Evolutionary conservation across 2,888 invertebrate genomes (phyloP).

Genomic region (Meteorus colon): DNA sequence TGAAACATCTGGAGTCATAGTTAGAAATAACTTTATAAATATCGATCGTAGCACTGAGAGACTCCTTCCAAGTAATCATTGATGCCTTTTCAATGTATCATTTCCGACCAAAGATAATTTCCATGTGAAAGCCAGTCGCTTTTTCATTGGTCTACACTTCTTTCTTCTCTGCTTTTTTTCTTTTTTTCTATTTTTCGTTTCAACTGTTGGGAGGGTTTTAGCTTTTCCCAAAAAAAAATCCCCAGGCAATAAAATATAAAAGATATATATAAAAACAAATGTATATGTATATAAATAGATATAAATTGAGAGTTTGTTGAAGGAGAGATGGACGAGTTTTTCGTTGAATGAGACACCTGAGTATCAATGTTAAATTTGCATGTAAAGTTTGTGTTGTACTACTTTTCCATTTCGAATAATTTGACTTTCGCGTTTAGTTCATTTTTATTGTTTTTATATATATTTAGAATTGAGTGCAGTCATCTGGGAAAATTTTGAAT

Average conservation of each 20-base stretch:
- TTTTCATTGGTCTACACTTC: no score
- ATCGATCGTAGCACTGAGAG: no score
- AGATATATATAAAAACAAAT: constrained; percentile 25
- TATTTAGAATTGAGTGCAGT: no score
- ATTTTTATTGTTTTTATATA: not conserved
- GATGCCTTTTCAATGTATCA: no score
- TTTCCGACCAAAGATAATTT: no score
- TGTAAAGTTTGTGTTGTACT: constrained; percentile 28
- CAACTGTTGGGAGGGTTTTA: not conserved
- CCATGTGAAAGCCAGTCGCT: no score
- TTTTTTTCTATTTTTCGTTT: not conserved
- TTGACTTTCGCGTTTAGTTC: constrained; percentile 24
- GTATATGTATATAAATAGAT: constrained; percentile 34
- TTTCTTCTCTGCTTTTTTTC: not conserved
- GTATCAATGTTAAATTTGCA: constrained; percentile 22
- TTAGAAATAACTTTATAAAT: no score
- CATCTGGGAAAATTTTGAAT: not conserved
- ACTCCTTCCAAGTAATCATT: no score
- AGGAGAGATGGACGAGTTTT: constrained; percentile 51
- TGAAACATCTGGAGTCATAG: no score
- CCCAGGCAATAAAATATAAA: not conserved
- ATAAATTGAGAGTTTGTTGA: constrained; percentile 54
- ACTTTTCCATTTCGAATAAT: constrained; percentile 15
- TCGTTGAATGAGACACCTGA: constrained; percentile 6
- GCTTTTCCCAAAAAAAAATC: constrained; percentile 14